A percentile compares a stretch with the other conserved stretches of the same genome.
phyloP scores from a whole-genome alignment of 2,888 invertebrate species.

The Tipula lateralis region DNA sequence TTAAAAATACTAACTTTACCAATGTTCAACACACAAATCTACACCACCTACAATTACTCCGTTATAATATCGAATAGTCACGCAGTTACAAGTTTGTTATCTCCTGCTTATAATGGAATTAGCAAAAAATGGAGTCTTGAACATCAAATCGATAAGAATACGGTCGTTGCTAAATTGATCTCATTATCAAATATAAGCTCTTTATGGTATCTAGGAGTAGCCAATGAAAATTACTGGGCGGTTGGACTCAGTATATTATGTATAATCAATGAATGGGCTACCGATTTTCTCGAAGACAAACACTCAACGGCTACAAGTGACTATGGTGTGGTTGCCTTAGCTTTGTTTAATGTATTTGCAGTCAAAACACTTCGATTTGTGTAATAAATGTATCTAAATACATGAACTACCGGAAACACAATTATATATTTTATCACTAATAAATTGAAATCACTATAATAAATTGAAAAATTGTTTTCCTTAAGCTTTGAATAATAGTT shows the following conservation, averaged over 20 bases:
- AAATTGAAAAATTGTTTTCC: background rate
- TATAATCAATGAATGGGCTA: conserved; percentile 31
- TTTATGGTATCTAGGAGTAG: conserved; percentile 30
- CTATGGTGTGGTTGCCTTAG: conserved; percentile 31
- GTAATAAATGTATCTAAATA: background rate
- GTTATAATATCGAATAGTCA: background rate
- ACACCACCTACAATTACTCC: background rate
- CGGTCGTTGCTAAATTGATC: background rate
- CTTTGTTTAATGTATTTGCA: conserved; percentile 32
- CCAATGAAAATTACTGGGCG: conserved; percentile 32
- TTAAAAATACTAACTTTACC: background rate
- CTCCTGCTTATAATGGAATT: background rate
- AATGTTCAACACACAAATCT: conserved; percentile 29
- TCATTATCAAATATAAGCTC: conserved; percentile 30
- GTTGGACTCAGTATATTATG: conserved; percentile 30
- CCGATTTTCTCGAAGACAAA: conserved; percentile 19
- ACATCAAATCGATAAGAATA: background rate
- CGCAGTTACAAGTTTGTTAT: background rate
- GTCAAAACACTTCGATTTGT: background rate
- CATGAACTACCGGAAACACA: background rate
- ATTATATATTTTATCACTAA: background rate
- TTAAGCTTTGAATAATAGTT: too few relatives aligned
- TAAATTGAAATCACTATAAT: background rate
- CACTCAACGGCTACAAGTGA: conserved; percentile 31
- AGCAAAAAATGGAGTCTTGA: background rate